phyloP scores from a whole-genome alignment of 2,797 vertebrate species.

The Botia almorhae region DNA sequence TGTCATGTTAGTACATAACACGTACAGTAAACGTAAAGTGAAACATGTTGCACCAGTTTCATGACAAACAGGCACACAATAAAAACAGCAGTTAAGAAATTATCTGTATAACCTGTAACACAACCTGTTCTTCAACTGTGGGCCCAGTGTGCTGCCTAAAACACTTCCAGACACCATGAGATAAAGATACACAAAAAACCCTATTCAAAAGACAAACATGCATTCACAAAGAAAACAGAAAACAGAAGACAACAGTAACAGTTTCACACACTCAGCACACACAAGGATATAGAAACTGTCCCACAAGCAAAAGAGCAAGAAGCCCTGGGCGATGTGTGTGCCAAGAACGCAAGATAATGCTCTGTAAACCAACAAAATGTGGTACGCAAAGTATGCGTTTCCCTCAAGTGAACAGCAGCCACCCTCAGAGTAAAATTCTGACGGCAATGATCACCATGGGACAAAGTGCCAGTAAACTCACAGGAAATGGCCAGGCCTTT shows the following conservation, averaged over 20 bases:
- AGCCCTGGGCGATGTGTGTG: background rate
- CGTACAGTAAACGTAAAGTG: background rate
- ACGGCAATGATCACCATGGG: background rate
- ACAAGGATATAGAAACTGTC: background rate
- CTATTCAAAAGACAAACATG: background rate
- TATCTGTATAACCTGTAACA: background rate
- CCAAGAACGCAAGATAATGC: background rate
- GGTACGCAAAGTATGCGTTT: background rate
- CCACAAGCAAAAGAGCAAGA: background rate
- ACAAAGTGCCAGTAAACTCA: background rate
- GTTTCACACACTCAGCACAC: background rate
- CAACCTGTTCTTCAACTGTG: conserved; percentile 39
- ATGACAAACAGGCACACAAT: conserved; percentile 27
- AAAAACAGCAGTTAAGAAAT: conserved; percentile 6
- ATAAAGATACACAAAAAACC: background rate
- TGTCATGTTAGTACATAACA: too few species aligned
- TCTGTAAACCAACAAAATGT: background rate
- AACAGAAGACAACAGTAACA: conserved; percentile 10
- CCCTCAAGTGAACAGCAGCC: background rate
- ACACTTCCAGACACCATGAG: background rate
- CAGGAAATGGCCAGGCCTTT: background rate
- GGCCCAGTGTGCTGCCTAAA: background rate
- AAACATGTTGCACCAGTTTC: conserved; percentile 29
- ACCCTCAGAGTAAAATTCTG: background rate
- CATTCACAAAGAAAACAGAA: background rate